Evolutionary conservation across 2,113 vertebrate genomes (phyloP).

Genomic region (Hypanus sabinus): DNA sequence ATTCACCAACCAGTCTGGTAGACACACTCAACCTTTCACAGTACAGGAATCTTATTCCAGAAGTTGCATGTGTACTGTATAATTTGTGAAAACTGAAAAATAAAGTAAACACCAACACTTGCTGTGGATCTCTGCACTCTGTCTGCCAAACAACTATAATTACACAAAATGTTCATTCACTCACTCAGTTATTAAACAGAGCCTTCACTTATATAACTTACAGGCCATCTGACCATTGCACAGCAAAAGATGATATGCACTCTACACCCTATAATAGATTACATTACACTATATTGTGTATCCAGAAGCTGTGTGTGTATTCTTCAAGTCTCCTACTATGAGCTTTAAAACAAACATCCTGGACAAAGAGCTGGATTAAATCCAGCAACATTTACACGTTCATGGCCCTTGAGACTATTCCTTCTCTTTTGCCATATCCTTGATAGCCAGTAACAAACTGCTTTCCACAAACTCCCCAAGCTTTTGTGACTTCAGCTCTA

Average conservation of each 20-base stretch:
- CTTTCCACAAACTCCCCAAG: not conserved
- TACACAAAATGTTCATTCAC: slow-evolving; percentile 37
- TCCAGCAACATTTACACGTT: not conserved
- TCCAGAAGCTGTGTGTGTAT: not conserved
- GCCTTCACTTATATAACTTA: slow-evolving; percentile 9
- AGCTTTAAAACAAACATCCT: not conserved
- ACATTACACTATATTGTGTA: slow-evolving; percentile 17
- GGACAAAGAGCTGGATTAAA: not conserved
- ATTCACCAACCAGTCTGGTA: not conserved
- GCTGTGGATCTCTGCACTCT: not conserved
- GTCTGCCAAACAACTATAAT: slow-evolving; percentile 35
- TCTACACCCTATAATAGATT: slow-evolving; percentile 20
- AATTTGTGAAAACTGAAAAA: not conserved
- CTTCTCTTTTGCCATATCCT: not conserved
- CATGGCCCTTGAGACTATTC: not conserved
- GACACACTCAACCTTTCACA: not conserved
- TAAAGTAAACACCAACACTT: not conserved
- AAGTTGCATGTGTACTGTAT: not conserved
- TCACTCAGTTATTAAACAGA: slow-evolving; percentile 36
- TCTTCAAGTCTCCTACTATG: not conserved
- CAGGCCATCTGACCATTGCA: slow-evolving; percentile 17
- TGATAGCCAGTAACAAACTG: not conserved
- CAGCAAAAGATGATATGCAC: slow-evolving; percentile 32
- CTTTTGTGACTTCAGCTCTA: not conserved
- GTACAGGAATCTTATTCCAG: not conserved